Evolutionary conservation across 2,113 vertebrate genomes (phyloP).

Genomic region (Pomatorhinus ruficollis): DNA sequence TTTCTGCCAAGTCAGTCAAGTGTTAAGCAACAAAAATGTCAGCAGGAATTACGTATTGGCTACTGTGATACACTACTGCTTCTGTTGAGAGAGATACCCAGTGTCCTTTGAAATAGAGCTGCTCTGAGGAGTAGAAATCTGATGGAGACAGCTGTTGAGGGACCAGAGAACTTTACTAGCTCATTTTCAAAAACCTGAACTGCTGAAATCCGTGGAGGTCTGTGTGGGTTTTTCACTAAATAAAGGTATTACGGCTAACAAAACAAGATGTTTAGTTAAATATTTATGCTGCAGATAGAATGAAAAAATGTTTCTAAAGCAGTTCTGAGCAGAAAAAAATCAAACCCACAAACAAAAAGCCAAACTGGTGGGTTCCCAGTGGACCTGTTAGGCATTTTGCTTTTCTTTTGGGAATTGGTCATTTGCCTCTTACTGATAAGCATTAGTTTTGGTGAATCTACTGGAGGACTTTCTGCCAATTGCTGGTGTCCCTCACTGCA

Average conservation of each 20-base stretch:
- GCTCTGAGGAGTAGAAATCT: conserved; percentile 40
- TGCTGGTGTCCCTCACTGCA: not conserved
- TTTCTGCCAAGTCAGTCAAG: not conserved
- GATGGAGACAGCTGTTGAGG: conserved; percentile 1
- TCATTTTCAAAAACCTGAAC: conserved; percentile 30
- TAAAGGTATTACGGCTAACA: conserved; percentile 5
- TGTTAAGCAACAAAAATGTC: not conserved
- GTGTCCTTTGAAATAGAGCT: conserved; percentile 15
- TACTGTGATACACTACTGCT: not conserved
- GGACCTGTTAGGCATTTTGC: not conserved
- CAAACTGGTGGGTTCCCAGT: not conserved
- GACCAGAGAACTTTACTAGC: conserved; percentile 23
- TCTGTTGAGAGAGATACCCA: not conserved
- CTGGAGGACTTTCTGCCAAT: not conserved
- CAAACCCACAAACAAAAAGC: not conserved
- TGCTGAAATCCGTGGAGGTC: not conserved
- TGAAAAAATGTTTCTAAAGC: not conserved
- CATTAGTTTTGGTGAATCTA: not conserved
- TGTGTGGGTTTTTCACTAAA: not conserved
- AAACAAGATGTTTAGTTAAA: conserved; percentile 19
- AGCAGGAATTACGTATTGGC: not conserved
- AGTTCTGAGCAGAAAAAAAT: not conserved
- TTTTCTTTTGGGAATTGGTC: not conserved
- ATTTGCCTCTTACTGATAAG: not conserved
- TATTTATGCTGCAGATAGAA: not conserved